These are phyloP conservation scores for Drosophila grimshawi DNA, from an alignment of 1,140 invertebrate genomes.

Conservation along the genomic window DNA sequence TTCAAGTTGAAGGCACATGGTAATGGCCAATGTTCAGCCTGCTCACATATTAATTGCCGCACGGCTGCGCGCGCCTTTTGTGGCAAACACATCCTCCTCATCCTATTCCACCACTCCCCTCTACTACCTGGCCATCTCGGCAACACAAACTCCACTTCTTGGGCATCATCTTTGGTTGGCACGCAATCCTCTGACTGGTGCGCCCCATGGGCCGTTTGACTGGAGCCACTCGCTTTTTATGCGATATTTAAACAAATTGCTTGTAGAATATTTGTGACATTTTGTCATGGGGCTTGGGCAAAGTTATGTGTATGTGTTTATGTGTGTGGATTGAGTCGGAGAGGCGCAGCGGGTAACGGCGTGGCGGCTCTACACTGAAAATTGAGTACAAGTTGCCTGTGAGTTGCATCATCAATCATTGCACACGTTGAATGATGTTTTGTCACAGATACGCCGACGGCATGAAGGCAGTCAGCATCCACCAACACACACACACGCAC, in stretches of 20 bases:
- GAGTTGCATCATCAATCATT: slow-evolving; percentile 83
- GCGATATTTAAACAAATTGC: slow-evolving; percentile 83
- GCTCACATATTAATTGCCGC: slow-evolving; percentile 83
- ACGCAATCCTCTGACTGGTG: slow-evolving; percentile 31
- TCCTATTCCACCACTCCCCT: background rate
- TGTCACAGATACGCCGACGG: slow-evolving; percentile 74
- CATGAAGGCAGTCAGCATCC: slow-evolving; percentile 37
- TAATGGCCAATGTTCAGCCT: slow-evolving; percentile 80
- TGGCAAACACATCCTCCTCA: slow-evolving; percentile 39
- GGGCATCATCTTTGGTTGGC: slow-evolving; percentile 12
- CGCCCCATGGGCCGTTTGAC: slow-evolving; percentile 39
- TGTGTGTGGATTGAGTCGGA: slow-evolving; percentile 20
- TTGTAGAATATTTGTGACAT: slow-evolving; percentile 83
- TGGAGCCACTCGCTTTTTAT: slow-evolving; percentile 57
- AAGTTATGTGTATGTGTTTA: slow-evolving; percentile 45
- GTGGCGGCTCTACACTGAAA: slow-evolving; percentile 54
- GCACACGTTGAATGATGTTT: slow-evolving; percentile 82
- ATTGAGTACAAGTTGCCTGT: slow-evolving; percentile 80
- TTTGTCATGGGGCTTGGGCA: slow-evolving; percentile 67
- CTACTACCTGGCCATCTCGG: background rate
- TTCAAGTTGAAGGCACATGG: slow-evolving; percentile 83
- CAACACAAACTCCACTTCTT: slow-evolving; percentile 3
- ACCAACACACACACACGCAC: slow-evolving; percentile 26
- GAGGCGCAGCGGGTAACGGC: slow-evolving; percentile 54
- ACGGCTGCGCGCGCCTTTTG: slow-evolving; percentile 80